Percentiles rank a stretch among this genome's conserved stretches.
These are phyloP conservation scores for Tholera decimalis DNA, from an alignment of 2,888 invertebrate genomes.

Conservation along the genomic window DNA sequence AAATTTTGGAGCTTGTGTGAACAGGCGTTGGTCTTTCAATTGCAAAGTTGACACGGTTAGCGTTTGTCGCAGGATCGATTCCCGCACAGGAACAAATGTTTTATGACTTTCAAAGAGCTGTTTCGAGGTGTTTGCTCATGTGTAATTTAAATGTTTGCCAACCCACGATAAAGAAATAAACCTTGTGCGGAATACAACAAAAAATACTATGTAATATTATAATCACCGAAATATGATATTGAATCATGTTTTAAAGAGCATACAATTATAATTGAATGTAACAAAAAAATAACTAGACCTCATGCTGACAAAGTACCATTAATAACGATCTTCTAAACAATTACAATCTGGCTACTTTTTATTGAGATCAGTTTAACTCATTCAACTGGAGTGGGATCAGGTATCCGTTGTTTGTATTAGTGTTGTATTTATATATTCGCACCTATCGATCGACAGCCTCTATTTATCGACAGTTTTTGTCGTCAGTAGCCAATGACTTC, in stretches of 20 bases:
- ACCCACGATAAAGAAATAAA: no score
- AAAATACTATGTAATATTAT: no score
- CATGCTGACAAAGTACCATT: conserved; percentile 51
- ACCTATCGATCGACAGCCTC: conserved; percentile 49
- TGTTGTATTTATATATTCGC: conserved; percentile 41
- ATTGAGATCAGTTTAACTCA: conserved; percentile 33
- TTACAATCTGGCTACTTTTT: conserved; percentile 40
- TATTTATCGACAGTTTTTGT: conserved; percentile 60
- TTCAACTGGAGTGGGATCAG: conserved; percentile 41
- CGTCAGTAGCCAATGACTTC: conserved; percentile 47
- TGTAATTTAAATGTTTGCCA: no score
- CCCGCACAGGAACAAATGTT: no score
- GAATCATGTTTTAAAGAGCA: background rate
- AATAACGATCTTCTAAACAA: conserved; percentile 47
- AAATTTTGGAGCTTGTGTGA: background rate
- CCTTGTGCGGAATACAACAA: no score
- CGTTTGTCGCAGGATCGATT: no score
- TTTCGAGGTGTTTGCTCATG: no score
- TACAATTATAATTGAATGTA: conserved; percentile 2
- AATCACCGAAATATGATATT: conserved; percentile 43
- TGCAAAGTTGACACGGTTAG: no score
- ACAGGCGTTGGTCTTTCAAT: background rate
- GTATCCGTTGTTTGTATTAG: conserved; percentile 31
- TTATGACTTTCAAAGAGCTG: no score
- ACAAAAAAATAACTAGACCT: conserved; percentile 34